Conservation (phyloP, 92 coral and sea anemone genomes). For the Nematostella vectensis region DNA sequence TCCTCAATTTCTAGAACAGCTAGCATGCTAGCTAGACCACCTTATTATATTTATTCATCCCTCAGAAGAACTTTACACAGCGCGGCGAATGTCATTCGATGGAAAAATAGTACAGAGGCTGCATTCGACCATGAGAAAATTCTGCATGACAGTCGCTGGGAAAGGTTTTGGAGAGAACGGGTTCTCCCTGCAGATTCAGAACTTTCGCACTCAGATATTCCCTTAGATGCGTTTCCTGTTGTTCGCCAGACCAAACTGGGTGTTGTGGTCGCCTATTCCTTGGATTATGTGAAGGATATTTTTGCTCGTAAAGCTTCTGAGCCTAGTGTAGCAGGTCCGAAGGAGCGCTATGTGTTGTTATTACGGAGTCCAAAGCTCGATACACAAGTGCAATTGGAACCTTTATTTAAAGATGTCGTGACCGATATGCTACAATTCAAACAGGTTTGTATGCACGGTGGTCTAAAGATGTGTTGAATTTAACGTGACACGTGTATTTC, state of each 20-base stretch:
- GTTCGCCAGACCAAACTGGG: constrained; percentile 79
- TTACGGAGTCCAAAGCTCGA: constrained; percentile 69
- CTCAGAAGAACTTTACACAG: constrained; percentile 45
- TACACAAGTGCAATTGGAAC: constrained; percentile 49
- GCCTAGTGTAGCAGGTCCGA: constrained; percentile 28
- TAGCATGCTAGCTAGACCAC: constrained; percentile 47
- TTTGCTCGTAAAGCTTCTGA: constrained; percentile 26
- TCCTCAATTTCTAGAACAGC: constrained; percentile 40
- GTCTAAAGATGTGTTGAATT: too few species aligned
- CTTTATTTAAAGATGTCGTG: constrained; percentile 81
- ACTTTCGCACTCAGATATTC: constrained; percentile 52
- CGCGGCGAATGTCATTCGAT: constrained; percentile 50
- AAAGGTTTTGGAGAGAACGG: constrained; percentile 78
- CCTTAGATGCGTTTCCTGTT: constrained; percentile 70
- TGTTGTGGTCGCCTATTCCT: constrained; percentile 75
- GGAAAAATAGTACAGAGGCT: constrained; percentile 50
- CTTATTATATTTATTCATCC: constrained; percentile 38
- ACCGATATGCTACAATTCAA: constrained; percentile 88
- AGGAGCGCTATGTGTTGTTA: constrained; percentile 70
- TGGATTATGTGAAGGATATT: constrained; percentile 67
- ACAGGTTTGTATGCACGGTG: constrained; percentile 65
- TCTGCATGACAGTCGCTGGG: constrained; percentile 67
- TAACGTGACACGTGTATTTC: too few species aligned
- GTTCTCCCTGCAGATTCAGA: constrained; percentile 72
- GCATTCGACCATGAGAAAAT: constrained; percentile 58